Base-by-base conservation (phyloP, 2,113 vertebrate species). In the Ahaetulla prasina region DNA sequence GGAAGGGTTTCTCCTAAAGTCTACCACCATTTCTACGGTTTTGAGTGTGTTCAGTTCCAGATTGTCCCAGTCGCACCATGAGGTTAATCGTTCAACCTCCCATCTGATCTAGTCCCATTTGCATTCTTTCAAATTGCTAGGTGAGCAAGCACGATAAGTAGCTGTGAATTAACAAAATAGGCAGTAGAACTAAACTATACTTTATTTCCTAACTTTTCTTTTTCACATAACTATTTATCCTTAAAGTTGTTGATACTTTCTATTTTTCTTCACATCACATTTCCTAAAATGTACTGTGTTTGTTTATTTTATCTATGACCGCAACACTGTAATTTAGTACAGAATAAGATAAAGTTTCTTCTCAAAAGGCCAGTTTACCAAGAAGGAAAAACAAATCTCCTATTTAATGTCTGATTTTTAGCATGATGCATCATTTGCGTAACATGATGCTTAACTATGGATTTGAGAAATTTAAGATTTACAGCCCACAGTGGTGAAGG, bases 131-230 rank as follows among this genome's bases (percentile, higher is more conserved):
- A 63, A 63, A 63, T 11, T 63, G 60, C 11, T 63, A n/a, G 27
- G 27, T 30, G 27, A 11, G 27, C 3, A 63, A 27, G 57, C 9
- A 60, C 9, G 35, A 85, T 43, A 91, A 35, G 63, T 63, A 92
- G 43, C 92, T 63, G 85, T 92, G 87, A 57, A n/a, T 11, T 89
- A 57, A 95, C 89, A 92, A 0, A 0, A 91, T 54, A 85, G 54
- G 90, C 92, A 95, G 93, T 92, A 93, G 94, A 94, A 93, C 16
- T 11, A 43, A n/a, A 27, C 11, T 55, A 45, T 30, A 63, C 86
- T 12, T 14, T 25, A 3, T 90, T 87, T 50, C 30, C 23, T 45
- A 57, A 30, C n/a, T 52, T 86, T 35, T 27, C 27, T 16, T 55
- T 92, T 89, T 90, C 60, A 85, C n/a, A 43, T 39, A 55, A 85